Conservation (phyloP, 2,797 vertebrate species). For the Typhlichthys subterraneus region DNA sequence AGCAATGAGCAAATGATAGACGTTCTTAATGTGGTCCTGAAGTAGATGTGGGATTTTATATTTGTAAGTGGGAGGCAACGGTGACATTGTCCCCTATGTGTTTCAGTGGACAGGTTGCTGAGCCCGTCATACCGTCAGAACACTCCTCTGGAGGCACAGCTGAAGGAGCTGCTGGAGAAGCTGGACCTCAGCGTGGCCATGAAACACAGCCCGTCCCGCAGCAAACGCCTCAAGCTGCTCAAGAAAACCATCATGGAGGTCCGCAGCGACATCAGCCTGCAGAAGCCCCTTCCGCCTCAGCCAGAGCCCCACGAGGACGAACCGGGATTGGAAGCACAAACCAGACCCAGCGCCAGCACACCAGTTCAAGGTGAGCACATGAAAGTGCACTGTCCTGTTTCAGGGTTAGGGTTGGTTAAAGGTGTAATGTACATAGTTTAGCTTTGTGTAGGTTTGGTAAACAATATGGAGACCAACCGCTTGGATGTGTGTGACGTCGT, state of each 20-base stretch:
- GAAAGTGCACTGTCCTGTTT: not conserved
- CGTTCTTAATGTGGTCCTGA: too few relatives aligned
- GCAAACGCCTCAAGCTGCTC: constrained; percentile 92
- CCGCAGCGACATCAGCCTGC: constrained; percentile 87
- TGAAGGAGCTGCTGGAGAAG: constrained; percentile 90
- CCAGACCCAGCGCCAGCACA: constrained; percentile 59
- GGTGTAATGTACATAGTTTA: too few relatives aligned
- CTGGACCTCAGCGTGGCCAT: constrained; percentile 91
- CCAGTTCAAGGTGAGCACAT: not conserved
- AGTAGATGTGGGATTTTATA: too few relatives aligned
- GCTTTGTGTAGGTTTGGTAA: too few relatives aligned
- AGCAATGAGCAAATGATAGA: too few relatives aligned
- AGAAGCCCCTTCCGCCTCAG: constrained; percentile 65
- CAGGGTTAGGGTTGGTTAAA: too few relatives aligned
- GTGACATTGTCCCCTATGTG: not conserved
- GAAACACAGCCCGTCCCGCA: constrained; percentile 94
- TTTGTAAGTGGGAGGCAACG: too few relatives aligned
- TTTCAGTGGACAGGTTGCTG: constrained; percentile 91
- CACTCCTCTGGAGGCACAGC: constrained; percentile 89
- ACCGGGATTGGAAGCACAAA: constrained; percentile 36
- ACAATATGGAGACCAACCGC: too few relatives aligned
- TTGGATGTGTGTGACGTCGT: too few relatives aligned
- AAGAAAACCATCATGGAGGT: constrained; percentile 90
- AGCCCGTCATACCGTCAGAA: constrained; percentile 84
- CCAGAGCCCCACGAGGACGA: constrained; percentile 68